Conservation (phyloP, 1,140 invertebrate species). For the Sycobia sp. region DNA sequence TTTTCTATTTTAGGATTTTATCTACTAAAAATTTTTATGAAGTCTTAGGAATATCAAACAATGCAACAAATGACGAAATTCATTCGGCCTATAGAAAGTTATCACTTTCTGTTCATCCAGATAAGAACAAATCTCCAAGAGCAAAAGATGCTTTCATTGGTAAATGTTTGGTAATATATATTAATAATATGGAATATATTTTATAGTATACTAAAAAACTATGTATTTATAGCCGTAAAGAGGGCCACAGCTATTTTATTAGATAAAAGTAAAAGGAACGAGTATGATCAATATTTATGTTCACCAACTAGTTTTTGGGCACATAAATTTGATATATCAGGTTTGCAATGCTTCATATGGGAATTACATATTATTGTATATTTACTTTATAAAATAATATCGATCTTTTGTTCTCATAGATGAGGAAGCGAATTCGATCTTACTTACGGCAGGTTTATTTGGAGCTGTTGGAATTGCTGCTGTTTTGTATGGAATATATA, state of each 20-base stretch:
- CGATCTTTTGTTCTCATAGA: too few relatives aligned
- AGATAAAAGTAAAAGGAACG: constrained; percentile 17
- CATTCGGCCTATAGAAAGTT: constrained; percentile 12
- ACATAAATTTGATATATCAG: not conserved
- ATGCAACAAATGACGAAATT: constrained; percentile 21
- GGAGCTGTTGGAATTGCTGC: too few relatives aligned
- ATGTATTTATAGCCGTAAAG: not conserved
- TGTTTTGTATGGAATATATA: too few relatives aligned
- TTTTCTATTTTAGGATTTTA: not conserved
- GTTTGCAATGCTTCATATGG: not conserved
- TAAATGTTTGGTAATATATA: constrained; percentile 1
- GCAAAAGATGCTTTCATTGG: constrained; percentile 23
- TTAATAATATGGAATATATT: not conserved
- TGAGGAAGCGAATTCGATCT: too few relatives aligned
- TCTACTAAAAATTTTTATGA: constrained; percentile 18
- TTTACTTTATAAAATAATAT: too few relatives aligned
- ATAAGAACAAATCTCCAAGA: constrained; percentile 26
- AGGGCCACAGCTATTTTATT: constrained; percentile 21
- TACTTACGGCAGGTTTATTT: too few relatives aligned
- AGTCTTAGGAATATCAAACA: not conserved
- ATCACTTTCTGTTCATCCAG: constrained; percentile 24
- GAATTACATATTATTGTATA: too few relatives aligned
- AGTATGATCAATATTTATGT: constrained; percentile 11
- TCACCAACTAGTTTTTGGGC: not conserved
- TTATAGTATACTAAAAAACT: not conserved